Evolutionary conservation across 2,888 invertebrate genomes (phyloP).

Genomic region (Crossocerus cetratus): DNA sequence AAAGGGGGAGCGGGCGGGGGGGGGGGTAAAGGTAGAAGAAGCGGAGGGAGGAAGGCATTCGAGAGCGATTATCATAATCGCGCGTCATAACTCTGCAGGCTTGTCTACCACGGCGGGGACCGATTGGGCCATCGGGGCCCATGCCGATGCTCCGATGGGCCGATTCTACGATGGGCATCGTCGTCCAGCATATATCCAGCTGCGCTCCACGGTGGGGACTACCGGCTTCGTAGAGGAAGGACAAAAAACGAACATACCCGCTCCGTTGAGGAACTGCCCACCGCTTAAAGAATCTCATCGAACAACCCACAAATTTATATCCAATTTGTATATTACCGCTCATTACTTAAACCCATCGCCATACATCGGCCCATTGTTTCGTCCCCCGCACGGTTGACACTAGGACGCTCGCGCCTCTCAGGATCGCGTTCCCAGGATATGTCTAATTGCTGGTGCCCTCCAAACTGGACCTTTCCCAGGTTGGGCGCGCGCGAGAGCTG

Average conservation of each 20-base stretch:
- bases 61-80: constrained; percentile 72
- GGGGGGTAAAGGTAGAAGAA: constrained; percentile 49
- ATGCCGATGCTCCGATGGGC: constrained; percentile 18
- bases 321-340: constrained; percentile 68
- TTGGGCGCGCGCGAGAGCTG: too few species aligned
- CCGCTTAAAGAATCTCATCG: constrained; percentile 65
- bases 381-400: constrained; percentile 29
- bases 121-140: constrained; percentile 59
- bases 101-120: constrained; percentile 63
- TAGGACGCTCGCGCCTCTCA: background rate
- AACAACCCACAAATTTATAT: constrained; percentile 67
- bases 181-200: background rate
- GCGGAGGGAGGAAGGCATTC: constrained; percentile 56
- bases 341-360: constrained; percentile 60
- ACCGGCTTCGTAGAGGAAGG: constrained; percentile 53
- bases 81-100: constrained; percentile 72
- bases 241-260: constrained; percentile 43
- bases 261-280: constrained; percentile 53
- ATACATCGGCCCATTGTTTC: constrained; percentile 52
- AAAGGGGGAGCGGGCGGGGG: constrained; percentile 21
- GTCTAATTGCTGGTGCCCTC: background rate
- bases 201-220: constrained; percentile 46
- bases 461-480: too few species aligned
- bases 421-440: background rate
- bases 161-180: constrained; percentile 18